Evolutionary conservation across 2,888 invertebrate genomes (phyloP).

Genomic region (Rhagophthalmus giganteus): DNA sequence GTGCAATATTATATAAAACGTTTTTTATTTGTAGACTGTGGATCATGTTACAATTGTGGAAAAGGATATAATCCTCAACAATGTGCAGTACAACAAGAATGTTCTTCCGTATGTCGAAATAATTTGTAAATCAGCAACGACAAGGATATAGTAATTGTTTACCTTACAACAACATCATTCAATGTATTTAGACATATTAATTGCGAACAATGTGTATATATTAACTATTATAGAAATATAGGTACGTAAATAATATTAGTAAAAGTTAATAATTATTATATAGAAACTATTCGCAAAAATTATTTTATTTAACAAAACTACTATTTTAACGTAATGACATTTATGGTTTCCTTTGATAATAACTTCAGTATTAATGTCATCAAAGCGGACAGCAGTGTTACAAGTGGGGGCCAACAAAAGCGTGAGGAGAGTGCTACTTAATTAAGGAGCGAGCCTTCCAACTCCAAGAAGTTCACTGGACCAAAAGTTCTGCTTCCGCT

Average conservation of each 20-base stretch:
- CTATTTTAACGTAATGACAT: too few relatives aligned
- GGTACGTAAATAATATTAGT: slow-evolving; percentile 7
- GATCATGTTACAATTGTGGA: slow-evolving; percentile 25
- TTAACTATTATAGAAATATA: too few relatives aligned
- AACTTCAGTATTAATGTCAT: slow-evolving; percentile 19
- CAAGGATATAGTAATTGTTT: background rate
- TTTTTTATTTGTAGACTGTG: slow-evolving; percentile 30
- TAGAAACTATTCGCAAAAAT: background rate
- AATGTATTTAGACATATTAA: background rate
- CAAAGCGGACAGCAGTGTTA: slow-evolving; percentile 14
- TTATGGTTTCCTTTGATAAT: slow-evolving; percentile 19
- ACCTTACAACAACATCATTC: slow-evolving; percentile 1
- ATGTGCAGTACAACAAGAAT: slow-evolving; percentile 5
- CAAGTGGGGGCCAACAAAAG: slow-evolving; percentile 21
- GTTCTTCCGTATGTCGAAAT: slow-evolving; percentile 11
- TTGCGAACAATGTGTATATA: too few relatives aligned
- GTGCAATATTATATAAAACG: too few relatives aligned
- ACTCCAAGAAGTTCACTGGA: slow-evolving; percentile 21
- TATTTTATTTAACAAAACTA: too few relatives aligned
- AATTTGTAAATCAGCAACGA: slow-evolving; percentile 5
- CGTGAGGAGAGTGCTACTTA: slow-evolving; percentile 23
- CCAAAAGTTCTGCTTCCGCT: slow-evolving; percentile 24
- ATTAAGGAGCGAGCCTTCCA: slow-evolving; percentile 22
- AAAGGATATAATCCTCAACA: slow-evolving; percentile 17
- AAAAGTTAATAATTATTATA: background rate